A percentile compares a stretch with the other conserved stretches of the same genome.
Conservation (phyloP, 2,797 vertebrate species). For the Odontamblyopus rebecca region DNA sequence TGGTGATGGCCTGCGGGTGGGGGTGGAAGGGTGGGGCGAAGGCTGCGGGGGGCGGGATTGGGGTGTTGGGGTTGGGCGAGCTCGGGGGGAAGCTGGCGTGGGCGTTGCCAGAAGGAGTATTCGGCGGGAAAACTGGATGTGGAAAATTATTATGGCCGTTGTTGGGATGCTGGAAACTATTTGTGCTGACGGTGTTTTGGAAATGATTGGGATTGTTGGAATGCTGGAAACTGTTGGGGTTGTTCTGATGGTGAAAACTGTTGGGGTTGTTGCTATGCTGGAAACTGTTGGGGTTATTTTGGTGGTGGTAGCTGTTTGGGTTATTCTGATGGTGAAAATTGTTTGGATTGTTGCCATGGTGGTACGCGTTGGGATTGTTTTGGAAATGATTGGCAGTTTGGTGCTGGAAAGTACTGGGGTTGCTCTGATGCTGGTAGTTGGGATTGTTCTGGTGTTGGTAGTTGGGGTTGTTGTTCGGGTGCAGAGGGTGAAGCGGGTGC, state of each 20-base stretch:
- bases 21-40: conserved; percentile 71
- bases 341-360: not conserved
- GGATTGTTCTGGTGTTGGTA: conserved; percentile 61
- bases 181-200: not conserved
- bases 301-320: conserved; percentile 3
- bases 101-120: conserved; percentile 22
- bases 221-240: conserved; percentile 5
- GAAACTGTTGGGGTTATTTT: not conserved
- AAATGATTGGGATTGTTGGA: conserved; percentile 2
- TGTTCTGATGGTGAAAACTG: conserved; percentile 64
- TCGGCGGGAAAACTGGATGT: conserved; percentile 19
- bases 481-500: conserved; percentile 75
- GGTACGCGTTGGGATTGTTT: conserved; percentile 10
- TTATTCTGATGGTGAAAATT: not conserved
- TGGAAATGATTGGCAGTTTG: conserved; percentile 40
- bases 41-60: conserved; percentile 30
- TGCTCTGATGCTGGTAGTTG: conserved; percentile 54
- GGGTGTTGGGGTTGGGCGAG: conserved; percentile 34
- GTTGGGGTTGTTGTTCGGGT: conserved; percentile 74
- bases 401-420: conserved; percentile 12
- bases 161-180: conserved; percentile 51
- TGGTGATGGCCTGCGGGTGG: conserved; percentile 85
- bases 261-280: conserved; percentile 33
- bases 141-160: conserved; percentile 57
- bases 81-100: conserved; percentile 38